These are phyloP conservation scores for Neosalanx taihuensis DNA, from an alignment of 2,797 vertebrate genomes.

Conservation along the genomic window DNA sequence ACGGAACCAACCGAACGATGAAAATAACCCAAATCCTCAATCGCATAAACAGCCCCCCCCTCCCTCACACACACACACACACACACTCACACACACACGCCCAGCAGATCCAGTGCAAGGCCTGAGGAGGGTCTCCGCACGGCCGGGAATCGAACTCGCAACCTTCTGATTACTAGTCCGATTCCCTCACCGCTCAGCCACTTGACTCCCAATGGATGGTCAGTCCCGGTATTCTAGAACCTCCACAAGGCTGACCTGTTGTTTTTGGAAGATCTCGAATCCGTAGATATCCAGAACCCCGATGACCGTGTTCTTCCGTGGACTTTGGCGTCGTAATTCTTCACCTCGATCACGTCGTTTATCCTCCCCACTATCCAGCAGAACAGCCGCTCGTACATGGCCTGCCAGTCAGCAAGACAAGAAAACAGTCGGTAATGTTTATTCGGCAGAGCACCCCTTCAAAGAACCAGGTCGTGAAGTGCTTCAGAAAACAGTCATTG, in stretches of 20 bases:
- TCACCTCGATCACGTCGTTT: constrained; percentile 93
- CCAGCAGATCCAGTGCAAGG: not conserved
- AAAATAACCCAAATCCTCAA: no score
- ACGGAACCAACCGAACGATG: not conserved
- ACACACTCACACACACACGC: not conserved
- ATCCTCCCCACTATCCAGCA: constrained; percentile 97
- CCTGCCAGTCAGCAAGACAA: constrained; percentile 67
- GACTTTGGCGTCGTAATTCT: constrained; percentile 84
- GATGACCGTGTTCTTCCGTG: constrained; percentile 97
- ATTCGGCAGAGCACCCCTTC: no score
- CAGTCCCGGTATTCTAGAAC: no score
- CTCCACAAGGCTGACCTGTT: no score
- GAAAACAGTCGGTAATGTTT: no score
- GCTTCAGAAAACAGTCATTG: not conserved
- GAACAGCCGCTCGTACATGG: constrained; percentile 96
- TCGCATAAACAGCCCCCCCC: not conserved
- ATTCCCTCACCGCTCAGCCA: no score
- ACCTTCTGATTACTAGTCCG: no score
- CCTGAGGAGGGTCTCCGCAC: not conserved
- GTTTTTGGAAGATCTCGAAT: constrained; percentile 98
- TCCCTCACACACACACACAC: not conserved
- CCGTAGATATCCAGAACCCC: constrained; percentile 98
- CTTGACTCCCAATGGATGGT: no score
- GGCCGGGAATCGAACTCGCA: no score
- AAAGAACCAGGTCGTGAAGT: not conserved